Percentiles rank a stretch among this genome's conserved stretches.
These are phyloP conservation scores for Anguilla japonica DNA, from an alignment of 2,113 vertebrate species.

Conservation along the genomic window DNA sequence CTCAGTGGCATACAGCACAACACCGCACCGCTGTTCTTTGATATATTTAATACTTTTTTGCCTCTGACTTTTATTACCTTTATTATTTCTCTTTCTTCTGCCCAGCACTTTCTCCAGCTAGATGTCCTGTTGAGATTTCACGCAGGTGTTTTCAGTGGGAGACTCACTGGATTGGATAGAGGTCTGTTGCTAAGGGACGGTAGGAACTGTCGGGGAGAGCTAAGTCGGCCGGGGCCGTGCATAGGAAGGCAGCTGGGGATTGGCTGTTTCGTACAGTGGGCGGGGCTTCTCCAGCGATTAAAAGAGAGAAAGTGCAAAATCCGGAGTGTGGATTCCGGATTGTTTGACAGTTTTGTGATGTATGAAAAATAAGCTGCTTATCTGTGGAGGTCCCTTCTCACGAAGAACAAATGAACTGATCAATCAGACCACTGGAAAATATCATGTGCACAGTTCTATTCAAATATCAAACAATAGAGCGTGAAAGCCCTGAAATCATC, in stretches of 20 bases:
- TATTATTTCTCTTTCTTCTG: neutral
- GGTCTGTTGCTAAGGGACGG: constrained; percentile 25
- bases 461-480: neutral
- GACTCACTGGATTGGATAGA: neutral
- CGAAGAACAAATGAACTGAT: neutral
- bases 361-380: neutral
- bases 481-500: neutral
- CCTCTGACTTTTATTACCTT: neutral
- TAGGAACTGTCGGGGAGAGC: neutral
- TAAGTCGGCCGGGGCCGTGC: neutral
- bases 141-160: neutral
- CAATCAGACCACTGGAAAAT: neutral
- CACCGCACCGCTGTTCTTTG: too few relatives aligned
- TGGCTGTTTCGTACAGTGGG: neutral
- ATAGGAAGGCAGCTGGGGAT: neutral
- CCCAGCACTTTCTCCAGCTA: neutral
- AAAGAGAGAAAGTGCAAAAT: constrained; percentile 3
- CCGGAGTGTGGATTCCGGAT: neutral
- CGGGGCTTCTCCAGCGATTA: constrained; percentile 1
- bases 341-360: neutral
- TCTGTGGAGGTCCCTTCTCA: neutral
- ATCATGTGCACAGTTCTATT: neutral
- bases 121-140: neutral
- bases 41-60: neutral
- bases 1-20: too few relatives aligned